A percentile compares a stretch with the other conserved stretches of the same genome.
Evolutionary conservation across 2,113 vertebrate species (phyloP).

Genomic region (Danionella cerebrum): DNA sequence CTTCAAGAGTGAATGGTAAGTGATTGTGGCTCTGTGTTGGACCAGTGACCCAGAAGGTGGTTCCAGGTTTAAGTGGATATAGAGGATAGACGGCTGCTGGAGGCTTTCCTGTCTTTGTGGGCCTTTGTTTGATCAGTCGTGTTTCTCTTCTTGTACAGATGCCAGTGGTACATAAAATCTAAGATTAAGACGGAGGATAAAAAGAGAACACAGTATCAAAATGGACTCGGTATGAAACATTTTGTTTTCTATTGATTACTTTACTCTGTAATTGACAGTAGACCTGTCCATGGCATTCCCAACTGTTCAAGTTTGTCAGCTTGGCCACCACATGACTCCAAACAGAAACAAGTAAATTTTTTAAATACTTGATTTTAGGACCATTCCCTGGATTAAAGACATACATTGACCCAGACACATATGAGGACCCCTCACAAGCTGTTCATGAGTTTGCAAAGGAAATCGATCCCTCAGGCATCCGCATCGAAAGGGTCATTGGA

Average conservation of each 20-base stretch:
- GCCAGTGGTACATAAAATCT: constrained; percentile 95
- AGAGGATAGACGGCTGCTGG: no score
- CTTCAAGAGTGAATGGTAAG: no score
- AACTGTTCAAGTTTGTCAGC: no score
- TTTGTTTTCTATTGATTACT: no score
- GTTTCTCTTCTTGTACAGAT: constrained; percentile 63
- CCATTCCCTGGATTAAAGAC: constrained; percentile 88
- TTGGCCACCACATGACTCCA: no score
- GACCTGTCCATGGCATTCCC: no score
- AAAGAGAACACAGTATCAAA: constrained; percentile 83
- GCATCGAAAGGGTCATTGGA: constrained; percentile 95
- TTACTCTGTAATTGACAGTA: no score
- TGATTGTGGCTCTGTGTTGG: no score
- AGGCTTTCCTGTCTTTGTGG: no score
- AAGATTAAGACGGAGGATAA: constrained; percentile 97
- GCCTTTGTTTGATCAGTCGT: no score
- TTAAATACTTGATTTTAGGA: constrained; percentile 59
- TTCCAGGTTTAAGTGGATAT: no score
- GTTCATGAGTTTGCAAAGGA: constrained; percentile 96
- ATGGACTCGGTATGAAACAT: constrained; percentile 78
- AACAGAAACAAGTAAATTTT: background rate
- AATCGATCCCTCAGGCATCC: constrained; percentile 93
- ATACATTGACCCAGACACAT: constrained; percentile 93
- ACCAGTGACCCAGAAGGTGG: no score
- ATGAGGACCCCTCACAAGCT: constrained; percentile 91